Conservation (phyloP, 2,888 invertebrate genomes). For the Mesorhabditis sp. region DNA sequence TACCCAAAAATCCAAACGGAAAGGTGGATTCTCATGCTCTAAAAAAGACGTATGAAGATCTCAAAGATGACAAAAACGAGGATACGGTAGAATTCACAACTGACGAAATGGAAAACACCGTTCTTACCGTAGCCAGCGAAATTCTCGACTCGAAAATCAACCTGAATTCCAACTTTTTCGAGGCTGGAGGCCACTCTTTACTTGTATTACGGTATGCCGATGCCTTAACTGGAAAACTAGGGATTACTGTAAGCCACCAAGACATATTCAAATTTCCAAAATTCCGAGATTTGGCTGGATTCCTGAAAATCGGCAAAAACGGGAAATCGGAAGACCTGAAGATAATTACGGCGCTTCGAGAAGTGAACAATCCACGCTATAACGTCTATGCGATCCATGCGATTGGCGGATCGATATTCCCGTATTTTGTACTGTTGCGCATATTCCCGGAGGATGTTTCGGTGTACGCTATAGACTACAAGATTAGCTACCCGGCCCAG, state of each 20-base stretch:
- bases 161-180: slow-evolving; percentile 32
- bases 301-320: neutral
- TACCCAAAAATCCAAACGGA: slow-evolving; percentile 36
- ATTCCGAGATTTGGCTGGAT: slow-evolving; percentile 14
- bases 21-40: slow-evolving; percentile 29
- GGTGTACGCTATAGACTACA: slow-evolving; percentile 47
- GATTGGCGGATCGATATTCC: slow-evolving; percentile 53
- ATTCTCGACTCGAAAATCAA: slow-evolving; percentile 13
- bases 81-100: neutral
- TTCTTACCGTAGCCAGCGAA: slow-evolving; percentile 3
- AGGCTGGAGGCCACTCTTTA: slow-evolving; percentile 47
- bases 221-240: slow-evolving; percentile 27
- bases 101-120: slow-evolving; percentile 6
- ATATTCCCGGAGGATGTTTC: slow-evolving; percentile 41
- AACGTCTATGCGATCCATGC: slow-evolving; percentile 50
- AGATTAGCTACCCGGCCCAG: slow-evolving; percentile 30
- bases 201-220: slow-evolving; percentile 35
- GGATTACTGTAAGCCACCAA: slow-evolving; percentile 24
- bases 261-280: slow-evolving; percentile 22
- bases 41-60: neutral
- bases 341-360: slow-evolving; percentile 29
- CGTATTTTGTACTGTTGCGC: slow-evolving; percentile 46
- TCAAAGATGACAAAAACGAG: neutral
- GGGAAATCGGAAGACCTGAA: neutral
- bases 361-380: slow-evolving; percentile 23